phyloP scores from a whole-genome alignment of 2,113 vertebrate genomes.

The Epinephelus fuscoguttatus region DNA sequence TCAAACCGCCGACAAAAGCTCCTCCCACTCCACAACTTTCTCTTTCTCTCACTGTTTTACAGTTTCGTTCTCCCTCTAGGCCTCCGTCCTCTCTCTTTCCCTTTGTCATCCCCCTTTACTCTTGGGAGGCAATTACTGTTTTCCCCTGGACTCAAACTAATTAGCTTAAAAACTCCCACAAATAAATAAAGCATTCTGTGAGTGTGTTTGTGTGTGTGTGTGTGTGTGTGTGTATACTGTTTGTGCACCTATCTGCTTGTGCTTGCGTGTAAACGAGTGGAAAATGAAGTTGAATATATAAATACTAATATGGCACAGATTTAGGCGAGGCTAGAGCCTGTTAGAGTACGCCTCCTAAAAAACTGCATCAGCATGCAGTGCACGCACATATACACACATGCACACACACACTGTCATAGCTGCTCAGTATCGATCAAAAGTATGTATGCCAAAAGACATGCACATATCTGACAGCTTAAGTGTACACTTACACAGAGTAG shows the following conservation, averaged over 20 bases:
- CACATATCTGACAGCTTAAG: slow-evolving; percentile 55
- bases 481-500: slow-evolving; percentile 39
- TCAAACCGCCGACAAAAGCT: slow-evolving; percentile 24
- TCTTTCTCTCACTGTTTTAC: slow-evolving; percentile 36
- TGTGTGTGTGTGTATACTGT: slow-evolving; percentile 46
- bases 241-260: slow-evolving; percentile 43
- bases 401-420: background rate
- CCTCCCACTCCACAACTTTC: slow-evolving; percentile 48
- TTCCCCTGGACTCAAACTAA: slow-evolving; percentile 84
- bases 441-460: slow-evolving; percentile 12
- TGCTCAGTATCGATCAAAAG: slow-evolving; percentile 46
- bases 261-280: slow-evolving; percentile 63
- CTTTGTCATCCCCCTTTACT: slow-evolving; percentile 76
- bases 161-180: slow-evolving; percentile 84
- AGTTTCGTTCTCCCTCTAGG: slow-evolving; percentile 42
- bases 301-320: slow-evolving; percentile 79
- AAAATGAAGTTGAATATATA: slow-evolving; percentile 79
- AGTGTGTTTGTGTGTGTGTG: slow-evolving; percentile 30
- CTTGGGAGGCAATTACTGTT: slow-evolving; percentile 86
- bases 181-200: slow-evolving; percentile 83
- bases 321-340: slow-evolving; percentile 60
- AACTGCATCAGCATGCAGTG: slow-evolving; percentile 11
- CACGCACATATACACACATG: background rate
- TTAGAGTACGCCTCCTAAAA: slow-evolving; percentile 34
- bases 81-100: slow-evolving; percentile 57